These are phyloP conservation scores for Cotesia congregata DNA, from an alignment of 2,888 invertebrate species.

Conservation along the genomic window DNA sequence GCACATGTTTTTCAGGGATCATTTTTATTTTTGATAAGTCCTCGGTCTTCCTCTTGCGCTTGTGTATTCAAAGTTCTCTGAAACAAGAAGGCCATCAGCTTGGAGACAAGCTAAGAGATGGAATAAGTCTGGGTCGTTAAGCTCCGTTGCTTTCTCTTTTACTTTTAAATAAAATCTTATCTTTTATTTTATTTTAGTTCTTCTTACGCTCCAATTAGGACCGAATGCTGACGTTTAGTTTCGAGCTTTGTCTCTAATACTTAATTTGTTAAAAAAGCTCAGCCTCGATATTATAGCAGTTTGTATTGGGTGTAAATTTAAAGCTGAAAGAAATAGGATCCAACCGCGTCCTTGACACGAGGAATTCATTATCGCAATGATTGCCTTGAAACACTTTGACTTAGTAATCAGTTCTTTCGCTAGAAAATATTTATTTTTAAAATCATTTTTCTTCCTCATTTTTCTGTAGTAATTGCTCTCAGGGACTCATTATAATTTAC, in stretches of 20 bases:
- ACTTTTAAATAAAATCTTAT: not conserved
- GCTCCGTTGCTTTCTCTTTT: conserved; percentile 26
- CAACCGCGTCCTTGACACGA: conserved; percentile 41
- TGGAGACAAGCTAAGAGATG: not conserved
- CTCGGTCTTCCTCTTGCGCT: not conserved
- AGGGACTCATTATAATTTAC: conserved; percentile 4
- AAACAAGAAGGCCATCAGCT: conserved; percentile 1
- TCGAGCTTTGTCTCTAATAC: not conserved
- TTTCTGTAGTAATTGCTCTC: not conserved
- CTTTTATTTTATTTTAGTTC: conserved; percentile 16
- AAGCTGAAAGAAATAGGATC: conserved; percentile 36
- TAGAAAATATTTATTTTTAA: conserved; percentile 2
- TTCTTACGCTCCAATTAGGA: conserved; percentile 16
- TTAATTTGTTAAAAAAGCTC: conserved; percentile 6
- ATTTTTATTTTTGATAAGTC: not conserved
- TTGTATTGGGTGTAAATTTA: conserved; percentile 6
- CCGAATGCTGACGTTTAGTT: not conserved
- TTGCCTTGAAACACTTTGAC: conserved; percentile 34
- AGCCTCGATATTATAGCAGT: not conserved
- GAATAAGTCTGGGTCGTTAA: conserved; percentile 5
- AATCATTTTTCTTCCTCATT: conserved; percentile 8
- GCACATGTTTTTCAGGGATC: not conserved
- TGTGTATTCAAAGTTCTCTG: not conserved
- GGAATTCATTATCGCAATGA: conserved; percentile 39
- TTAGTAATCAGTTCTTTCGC: conserved; percentile 14